Conservation (phyloP, 2,888 invertebrate genomes). For the Platycheirus albimanus region DNA sequence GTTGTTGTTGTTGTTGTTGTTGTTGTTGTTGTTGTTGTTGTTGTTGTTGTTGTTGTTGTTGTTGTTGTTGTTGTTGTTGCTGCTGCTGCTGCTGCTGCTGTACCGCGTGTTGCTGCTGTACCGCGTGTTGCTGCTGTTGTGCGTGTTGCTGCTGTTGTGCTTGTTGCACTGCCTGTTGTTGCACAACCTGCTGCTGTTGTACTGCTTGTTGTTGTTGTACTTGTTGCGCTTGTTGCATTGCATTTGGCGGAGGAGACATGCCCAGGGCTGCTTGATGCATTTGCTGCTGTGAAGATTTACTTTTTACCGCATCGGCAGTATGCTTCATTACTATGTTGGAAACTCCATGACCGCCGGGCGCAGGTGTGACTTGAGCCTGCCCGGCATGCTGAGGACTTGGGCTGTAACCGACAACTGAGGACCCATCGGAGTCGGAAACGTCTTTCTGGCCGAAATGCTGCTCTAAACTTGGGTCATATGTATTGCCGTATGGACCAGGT, state of each 20-base stretch:
- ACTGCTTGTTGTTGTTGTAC: conserved; percentile 46
- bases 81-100: conserved; percentile 55
- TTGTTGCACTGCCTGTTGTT: conserved; percentile 43
- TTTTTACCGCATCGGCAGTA: conserved; percentile 80
- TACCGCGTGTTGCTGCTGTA: conserved; percentile 75
- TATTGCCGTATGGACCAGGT: conserved; percentile 79
- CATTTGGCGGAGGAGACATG: conserved; percentile 82
- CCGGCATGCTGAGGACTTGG: conserved; percentile 83
- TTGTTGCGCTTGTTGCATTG: conserved; percentile 78
- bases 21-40: conserved; percentile 86
- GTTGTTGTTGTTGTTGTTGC: conserved; percentile 74
- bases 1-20: conserved; percentile 83
- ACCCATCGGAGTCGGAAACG: conserved; percentile 69
- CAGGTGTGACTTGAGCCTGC: conserved; percentile 80
- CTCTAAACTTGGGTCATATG: conserved; percentile 83
- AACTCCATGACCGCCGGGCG: conserved; percentile 48
- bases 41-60: conserved; percentile 85
- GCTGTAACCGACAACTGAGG: conserved; percentile 82
- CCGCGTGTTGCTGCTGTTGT: conserved; percentile 63
- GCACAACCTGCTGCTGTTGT: conserved; percentile 31
- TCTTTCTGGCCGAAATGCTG: conserved; percentile 81
- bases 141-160: conserved; percentile 42
- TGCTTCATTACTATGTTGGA: conserved; percentile 82
- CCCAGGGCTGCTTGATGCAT: conserved; percentile 82
- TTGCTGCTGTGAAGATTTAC: conserved; percentile 86